phyloP scores from a whole-genome alignment of 2,888 invertebrate species.

The Leucophenga montana region DNA sequence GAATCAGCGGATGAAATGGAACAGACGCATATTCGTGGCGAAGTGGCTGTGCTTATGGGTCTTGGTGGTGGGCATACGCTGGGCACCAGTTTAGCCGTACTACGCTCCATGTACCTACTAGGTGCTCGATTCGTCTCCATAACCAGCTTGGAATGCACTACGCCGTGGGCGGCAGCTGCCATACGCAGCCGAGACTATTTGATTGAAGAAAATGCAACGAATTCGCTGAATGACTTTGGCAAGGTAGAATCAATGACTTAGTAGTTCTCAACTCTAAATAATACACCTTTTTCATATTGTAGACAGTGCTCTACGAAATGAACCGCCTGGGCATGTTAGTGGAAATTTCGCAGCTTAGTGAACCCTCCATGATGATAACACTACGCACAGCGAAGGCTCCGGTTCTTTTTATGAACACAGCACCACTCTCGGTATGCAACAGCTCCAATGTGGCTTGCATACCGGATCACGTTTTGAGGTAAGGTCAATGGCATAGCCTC shows the following conservation, averaged over 20 bases:
- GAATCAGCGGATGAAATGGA: slow-evolving; percentile 77
- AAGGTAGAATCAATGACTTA: slow-evolving; percentile 61
- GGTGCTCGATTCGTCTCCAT: slow-evolving; percentile 80
- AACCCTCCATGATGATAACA: slow-evolving; percentile 78
- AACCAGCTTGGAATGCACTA: slow-evolving; percentile 79
- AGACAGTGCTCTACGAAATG: slow-evolving; percentile 79
- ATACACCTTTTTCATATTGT: slow-evolving; percentile 39
- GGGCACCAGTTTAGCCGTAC: slow-evolving; percentile 79
- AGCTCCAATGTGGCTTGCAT: slow-evolving; percentile 83
- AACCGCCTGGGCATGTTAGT: slow-evolving; percentile 82
- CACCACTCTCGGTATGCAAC: slow-evolving; percentile 78
- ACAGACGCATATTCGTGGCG: slow-evolving; percentile 76
- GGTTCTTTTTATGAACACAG: slow-evolving; percentile 80
- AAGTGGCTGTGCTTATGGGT: slow-evolving; percentile 78
- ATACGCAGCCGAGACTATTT: slow-evolving; percentile 68
- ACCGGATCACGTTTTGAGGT: slow-evolving; percentile 85
- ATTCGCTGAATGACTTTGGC: slow-evolving; percentile 73
- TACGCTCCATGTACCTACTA: slow-evolving; percentile 79
- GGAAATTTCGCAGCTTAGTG: slow-evolving; percentile 79
- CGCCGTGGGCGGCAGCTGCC: slow-evolving; percentile 77
- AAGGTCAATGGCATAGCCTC: not conserved
- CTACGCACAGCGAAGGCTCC: slow-evolving; percentile 78
- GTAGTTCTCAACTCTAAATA: not conserved
- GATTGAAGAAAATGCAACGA: slow-evolving; percentile 70
- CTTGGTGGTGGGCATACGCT: slow-evolving; percentile 81